These are phyloP conservation scores for Platycheirus albimanus DNA, from an alignment of 2,888 invertebrate species.

Conservation along the genomic window DNA sequence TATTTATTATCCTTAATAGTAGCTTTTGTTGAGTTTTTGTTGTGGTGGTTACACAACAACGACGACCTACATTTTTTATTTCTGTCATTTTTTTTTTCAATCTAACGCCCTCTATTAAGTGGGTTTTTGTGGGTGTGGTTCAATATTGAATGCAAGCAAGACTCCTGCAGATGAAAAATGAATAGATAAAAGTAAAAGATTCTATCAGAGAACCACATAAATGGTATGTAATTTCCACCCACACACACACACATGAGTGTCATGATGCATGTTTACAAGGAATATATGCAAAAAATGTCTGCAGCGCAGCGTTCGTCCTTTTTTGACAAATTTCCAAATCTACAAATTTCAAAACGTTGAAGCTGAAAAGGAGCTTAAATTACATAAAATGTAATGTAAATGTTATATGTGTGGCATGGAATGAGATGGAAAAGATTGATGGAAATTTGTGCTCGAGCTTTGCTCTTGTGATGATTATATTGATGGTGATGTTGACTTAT, in stretches of 20 bases:
- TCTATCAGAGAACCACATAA: constrained; percentile 26
- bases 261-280: not conserved
- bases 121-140: not conserved
- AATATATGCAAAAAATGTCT: no score
- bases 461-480: no score
- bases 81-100: no score
- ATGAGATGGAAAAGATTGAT: no score
- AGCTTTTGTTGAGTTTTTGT: not conserved
- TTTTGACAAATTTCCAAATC: no score
- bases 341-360: no score
- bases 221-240: constrained; percentile 40
- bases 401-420: no score
- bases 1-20: not conserved
- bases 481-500: no score
- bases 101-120: not conserved
- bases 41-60: not conserved
- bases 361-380: no score
- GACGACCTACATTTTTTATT: not conserved
- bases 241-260: not conserved
- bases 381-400: no score
- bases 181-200: not conserved
- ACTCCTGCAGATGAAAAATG: not conserved
- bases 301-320: no score
- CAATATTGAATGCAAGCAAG: not conserved
- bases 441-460: no score